These are phyloP conservation scores for Sympetrum striolatum DNA, from an alignment of 2,888 invertebrate species.

Conservation along the genomic window DNA sequence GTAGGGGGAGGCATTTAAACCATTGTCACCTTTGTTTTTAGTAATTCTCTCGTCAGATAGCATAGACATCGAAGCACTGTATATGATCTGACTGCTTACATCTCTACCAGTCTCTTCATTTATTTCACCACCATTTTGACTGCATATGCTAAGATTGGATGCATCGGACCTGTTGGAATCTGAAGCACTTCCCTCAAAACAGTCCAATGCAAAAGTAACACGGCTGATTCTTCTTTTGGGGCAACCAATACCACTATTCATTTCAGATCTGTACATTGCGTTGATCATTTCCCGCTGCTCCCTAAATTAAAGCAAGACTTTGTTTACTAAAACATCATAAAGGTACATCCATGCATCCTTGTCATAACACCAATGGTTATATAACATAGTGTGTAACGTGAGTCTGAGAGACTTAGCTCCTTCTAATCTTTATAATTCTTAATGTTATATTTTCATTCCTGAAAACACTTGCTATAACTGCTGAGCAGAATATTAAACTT, in stretches of 20 bases:
- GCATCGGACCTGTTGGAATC: not conserved
- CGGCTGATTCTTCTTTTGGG: not conserved
- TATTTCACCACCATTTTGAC: not conserved
- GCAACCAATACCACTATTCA: not conserved
- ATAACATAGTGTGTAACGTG: no score
- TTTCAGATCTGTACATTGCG: conserved; percentile 13
- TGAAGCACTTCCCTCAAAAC: not conserved
- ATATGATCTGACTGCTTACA: conserved; percentile 24
- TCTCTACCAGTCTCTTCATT: conserved; percentile 26
- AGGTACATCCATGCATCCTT: no score
- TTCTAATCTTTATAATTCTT: no score
- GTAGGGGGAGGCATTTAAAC: conserved; percentile 51
- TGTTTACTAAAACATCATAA: no score
- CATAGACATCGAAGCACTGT: conserved; percentile 15
- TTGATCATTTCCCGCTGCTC: not conserved
- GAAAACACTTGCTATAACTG: no score
- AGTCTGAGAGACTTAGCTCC: no score
- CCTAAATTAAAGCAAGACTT: not conserved
- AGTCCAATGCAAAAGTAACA: conserved; percentile 21
- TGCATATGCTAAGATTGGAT: not conserved
- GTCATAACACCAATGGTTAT: no score
- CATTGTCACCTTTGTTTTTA: not conserved
- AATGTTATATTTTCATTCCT: no score
- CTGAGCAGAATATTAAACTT: no score
- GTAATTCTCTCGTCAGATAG: conserved; percentile 9